Percentiles rank a stretch among this genome's conserved stretches.
phyloP scores from a whole-genome alignment of 2,113 vertebrate species.

The Rhynchomys soricoides region DNA sequence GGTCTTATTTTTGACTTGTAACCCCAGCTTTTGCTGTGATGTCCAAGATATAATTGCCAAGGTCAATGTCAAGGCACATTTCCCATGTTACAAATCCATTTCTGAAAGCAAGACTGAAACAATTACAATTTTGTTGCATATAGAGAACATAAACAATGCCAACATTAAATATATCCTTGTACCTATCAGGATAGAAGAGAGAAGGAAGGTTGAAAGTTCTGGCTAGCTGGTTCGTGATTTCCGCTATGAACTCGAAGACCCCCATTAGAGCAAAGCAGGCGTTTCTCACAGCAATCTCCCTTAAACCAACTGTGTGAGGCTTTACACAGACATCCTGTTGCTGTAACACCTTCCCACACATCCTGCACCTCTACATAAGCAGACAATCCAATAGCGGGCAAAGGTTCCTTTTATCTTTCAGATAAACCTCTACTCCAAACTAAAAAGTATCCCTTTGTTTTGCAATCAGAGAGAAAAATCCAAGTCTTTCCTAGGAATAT shows the following conservation, averaged over 20 bases:
- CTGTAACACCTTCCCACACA: background rate
- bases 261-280: too few species aligned
- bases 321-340: background rate
- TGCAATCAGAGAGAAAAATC: background rate
- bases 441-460: background rate
- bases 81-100: slow-evolving; percentile 52
- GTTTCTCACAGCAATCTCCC: background rate
- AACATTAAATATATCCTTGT: background rate
- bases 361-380: background rate
- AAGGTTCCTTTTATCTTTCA: background rate
- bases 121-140: background rate
- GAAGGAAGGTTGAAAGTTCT: background rate
- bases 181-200: background rate
- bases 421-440: background rate
- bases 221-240: background rate
- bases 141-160: background rate
- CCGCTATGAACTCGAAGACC: background rate
- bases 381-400: too few species aligned
- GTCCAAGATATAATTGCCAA: background rate
- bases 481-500: background rate
- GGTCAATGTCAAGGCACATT: slow-evolving; percentile 4
- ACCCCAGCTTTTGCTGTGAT: background rate
- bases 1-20: background rate
- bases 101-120: slow-evolving; percentile 7
- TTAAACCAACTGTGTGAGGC: background rate